Conservation (phyloP, 2,888 invertebrate genomes). For the Cheilosia vernalis region DNA sequence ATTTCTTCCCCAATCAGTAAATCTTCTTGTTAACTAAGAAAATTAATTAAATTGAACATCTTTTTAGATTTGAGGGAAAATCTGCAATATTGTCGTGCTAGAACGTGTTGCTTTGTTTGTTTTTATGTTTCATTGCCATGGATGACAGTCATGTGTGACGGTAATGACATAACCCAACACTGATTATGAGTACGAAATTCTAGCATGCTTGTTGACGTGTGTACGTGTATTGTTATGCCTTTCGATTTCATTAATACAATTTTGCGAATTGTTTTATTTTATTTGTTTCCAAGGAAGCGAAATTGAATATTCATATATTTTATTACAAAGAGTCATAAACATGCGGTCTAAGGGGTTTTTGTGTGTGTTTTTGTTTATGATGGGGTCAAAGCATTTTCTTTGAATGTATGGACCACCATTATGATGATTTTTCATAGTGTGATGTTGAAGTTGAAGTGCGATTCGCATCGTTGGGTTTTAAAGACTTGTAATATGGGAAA, state of each 20-base stretch:
- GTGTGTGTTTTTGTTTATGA: background rate
- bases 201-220: conserved; percentile 26
- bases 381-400: conserved; percentile 7
- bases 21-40: conserved; percentile 56
- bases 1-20: conserved; percentile 48
- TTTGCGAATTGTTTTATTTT: conserved; percentile 13
- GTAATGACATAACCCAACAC: conserved; percentile 70
- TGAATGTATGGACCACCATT: no score
- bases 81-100: conserved; percentile 49
- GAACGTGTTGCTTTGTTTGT: conserved; percentile 12
- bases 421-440: no score
- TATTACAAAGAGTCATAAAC: conserved; percentile 27
- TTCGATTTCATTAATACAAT: conserved; percentile 47
- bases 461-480: conserved; percentile 2
- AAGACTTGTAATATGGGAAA: background rate
- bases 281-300: conserved; percentile 32
- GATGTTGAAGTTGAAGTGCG: background rate
- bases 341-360: conserved; percentile 9
- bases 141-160: conserved; percentile 75
- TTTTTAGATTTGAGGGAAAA: conserved; percentile 59
- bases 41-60: conserved; percentile 59
- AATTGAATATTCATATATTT: conserved; percentile 52
- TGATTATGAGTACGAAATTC: conserved; percentile 22
- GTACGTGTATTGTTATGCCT: conserved; percentile 35
- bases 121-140: conserved; percentile 69